Evolutionary conservation across 2,797 vertebrate species (phyloP).

Genomic region (Valencia hispanica): DNA sequence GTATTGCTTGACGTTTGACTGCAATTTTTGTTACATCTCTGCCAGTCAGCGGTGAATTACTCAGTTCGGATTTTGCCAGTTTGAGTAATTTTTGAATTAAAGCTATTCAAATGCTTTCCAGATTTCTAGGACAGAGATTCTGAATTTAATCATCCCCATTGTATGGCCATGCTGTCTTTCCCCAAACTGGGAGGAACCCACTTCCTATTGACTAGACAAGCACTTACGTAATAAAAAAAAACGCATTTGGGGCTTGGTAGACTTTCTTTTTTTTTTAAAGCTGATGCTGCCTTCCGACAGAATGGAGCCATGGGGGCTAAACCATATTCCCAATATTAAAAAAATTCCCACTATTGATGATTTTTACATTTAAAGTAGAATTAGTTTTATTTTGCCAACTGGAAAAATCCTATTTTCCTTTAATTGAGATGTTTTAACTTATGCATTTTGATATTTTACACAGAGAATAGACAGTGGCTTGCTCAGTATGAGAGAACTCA

Average conservation of each 20-base stretch:
- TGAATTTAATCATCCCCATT: not conserved
- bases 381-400: not conserved
- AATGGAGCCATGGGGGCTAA: not conserved
- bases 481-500: not conserved
- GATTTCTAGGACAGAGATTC: not conserved
- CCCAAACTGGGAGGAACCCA: not conserved
- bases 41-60: not conserved
- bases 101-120: not conserved
- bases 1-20: not conserved
- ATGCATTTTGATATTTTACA: not conserved
- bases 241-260: not conserved
- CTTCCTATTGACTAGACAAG: not conserved
- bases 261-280: not conserved
- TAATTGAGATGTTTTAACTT: not conserved
- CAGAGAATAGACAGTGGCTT: not conserved
- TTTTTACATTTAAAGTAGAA: not conserved
- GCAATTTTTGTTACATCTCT: not conserved
- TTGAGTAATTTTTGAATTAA: not conserved
- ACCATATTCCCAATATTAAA: not conserved
- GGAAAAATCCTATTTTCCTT: not conserved
- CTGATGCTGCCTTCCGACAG: not conserved
- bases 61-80: not conserved
- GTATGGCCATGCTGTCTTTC: too few relatives aligned
- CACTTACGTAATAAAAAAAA: not conserved
- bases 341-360: not conserved